phyloP scores from a whole-genome alignment of 1,140 invertebrate species.

The Nasonia giraulti region DNA sequence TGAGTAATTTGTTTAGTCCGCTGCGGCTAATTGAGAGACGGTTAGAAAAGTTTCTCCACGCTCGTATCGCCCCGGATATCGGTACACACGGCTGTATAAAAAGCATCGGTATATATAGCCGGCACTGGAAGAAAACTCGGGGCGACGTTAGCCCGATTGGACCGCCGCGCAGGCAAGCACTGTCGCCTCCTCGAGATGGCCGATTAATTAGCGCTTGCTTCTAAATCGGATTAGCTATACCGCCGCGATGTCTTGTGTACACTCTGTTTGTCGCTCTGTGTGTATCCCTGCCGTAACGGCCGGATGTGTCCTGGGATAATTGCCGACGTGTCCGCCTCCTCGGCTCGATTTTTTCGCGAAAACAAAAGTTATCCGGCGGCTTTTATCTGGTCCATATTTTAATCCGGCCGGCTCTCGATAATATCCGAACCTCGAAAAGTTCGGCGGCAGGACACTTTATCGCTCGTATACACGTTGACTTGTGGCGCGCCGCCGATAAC shows the following conservation, averaged over 20 bases:
- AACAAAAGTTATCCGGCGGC: not conserved
- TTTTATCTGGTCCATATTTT: slow-evolving; percentile 46
- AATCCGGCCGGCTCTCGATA: slow-evolving; percentile 30
- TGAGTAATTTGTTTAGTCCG: not conserved
- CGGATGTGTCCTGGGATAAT: slow-evolving; percentile 56
- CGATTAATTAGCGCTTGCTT: slow-evolving; percentile 1
- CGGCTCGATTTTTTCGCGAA: not conserved
- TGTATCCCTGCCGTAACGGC: not conserved
- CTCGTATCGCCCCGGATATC: no score
- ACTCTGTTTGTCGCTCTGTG: no score
- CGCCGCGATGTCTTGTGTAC: not conserved
- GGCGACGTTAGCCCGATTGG: not conserved
- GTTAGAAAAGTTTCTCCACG: not conserved
- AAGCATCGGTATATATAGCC: no score
- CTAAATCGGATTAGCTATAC: not conserved
- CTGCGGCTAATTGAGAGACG: not conserved
- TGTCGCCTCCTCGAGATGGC: not conserved
- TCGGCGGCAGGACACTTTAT: not conserved
- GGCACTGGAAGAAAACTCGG: not conserved
- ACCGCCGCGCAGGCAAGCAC: not conserved
- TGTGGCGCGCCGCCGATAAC: not conserved
- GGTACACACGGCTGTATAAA: no score
- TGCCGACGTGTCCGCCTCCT: slow-evolving; percentile 63
- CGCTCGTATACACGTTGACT: slow-evolving; percentile 27
- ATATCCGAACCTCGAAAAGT: slow-evolving; percentile 24